Conservation (phyloP, 2,888 invertebrate genomes). For the Lingula anatina region DNA sequence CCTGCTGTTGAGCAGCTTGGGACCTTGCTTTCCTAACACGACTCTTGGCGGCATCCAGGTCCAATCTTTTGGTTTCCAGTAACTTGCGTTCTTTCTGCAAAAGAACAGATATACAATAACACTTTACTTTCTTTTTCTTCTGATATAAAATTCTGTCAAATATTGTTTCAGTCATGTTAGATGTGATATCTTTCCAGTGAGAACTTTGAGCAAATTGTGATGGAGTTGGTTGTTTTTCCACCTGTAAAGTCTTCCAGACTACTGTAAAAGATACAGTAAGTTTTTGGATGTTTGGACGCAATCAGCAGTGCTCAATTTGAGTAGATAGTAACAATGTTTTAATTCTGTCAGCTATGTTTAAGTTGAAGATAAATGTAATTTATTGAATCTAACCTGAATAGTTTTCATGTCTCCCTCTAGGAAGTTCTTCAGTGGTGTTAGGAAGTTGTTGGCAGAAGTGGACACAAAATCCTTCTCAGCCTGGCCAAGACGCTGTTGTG, state of each 20-base stretch:
- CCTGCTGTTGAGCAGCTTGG: constrained; percentile 35
- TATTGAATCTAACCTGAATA: constrained; percentile 57
- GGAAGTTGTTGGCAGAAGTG: constrained; percentile 72
- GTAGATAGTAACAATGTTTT: too few relatives aligned
- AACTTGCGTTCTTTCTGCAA: constrained; percentile 57
- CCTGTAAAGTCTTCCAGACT: too few relatives aligned
- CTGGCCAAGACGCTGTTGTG: constrained; percentile 78
- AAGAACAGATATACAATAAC: not conserved
- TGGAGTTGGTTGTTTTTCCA: too few relatives aligned
- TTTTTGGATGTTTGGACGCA: too few relatives aligned
- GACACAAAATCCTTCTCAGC: constrained; percentile 81
- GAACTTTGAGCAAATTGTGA: too few relatives aligned
- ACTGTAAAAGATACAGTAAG: too few relatives aligned
- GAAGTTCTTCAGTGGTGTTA: constrained; percentile 78
- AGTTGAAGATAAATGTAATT: not conserved
- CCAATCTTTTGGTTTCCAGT: constrained; percentile 63
- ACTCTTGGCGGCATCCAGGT: constrained; percentile 85
- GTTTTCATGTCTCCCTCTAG: constrained; percentile 88
- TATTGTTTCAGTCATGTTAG: too few relatives aligned
- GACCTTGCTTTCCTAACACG: constrained; percentile 73
- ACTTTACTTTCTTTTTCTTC: too few relatives aligned
- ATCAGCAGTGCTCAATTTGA: too few relatives aligned
- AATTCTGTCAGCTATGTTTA: too few relatives aligned
- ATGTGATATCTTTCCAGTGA: too few relatives aligned
- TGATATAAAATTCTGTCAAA: too few relatives aligned